A percentile compares a stretch with the other conserved stretches of the same genome.
Conservation (phyloP, 1,140 invertebrate genomes). For the Leptonema lineaticorne region DNA sequence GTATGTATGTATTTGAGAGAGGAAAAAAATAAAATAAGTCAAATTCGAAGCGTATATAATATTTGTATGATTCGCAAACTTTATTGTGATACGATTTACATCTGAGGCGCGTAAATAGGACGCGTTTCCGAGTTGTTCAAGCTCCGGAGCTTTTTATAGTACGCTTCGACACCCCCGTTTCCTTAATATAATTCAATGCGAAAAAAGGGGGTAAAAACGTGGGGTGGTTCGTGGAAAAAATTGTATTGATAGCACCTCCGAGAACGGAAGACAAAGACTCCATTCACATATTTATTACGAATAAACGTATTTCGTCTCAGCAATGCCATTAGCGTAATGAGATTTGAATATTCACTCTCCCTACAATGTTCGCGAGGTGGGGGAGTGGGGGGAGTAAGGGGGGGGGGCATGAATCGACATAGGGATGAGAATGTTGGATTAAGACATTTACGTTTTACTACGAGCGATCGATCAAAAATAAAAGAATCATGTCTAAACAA, state of each 20-base stretch:
- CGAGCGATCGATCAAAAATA: not conserved
- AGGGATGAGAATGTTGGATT: not conserved
- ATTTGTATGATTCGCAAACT: not conserved
- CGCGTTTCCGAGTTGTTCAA: not conserved
- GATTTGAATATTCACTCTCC: slow-evolving; percentile 31
- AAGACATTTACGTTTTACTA: not conserved
- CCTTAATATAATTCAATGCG: not conserved
- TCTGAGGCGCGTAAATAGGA: not conserved
- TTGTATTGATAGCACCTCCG: slow-evolving; percentile 2
- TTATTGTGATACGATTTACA: slow-evolving; percentile 16
- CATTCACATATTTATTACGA: slow-evolving; percentile 27
- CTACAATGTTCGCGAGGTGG: not conserved
- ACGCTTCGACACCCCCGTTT: not conserved
- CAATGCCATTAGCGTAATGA: slow-evolving; percentile 35
- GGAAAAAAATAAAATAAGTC: not conserved
- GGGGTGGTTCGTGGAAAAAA: not conserved
- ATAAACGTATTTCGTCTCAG: slow-evolving; percentile 29
- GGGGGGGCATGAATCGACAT: no score
- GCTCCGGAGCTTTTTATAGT: not conserved
- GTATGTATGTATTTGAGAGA: not conserved
- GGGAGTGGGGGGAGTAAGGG: not conserved
- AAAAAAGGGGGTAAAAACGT: not conserved
- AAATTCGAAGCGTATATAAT: not conserved
- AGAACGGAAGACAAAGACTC: slow-evolving; percentile 19
- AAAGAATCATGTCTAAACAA: no score